phyloP scores from a whole-genome alignment of 2,113 vertebrate genomes.

The Osmerus mordax region DNA sequence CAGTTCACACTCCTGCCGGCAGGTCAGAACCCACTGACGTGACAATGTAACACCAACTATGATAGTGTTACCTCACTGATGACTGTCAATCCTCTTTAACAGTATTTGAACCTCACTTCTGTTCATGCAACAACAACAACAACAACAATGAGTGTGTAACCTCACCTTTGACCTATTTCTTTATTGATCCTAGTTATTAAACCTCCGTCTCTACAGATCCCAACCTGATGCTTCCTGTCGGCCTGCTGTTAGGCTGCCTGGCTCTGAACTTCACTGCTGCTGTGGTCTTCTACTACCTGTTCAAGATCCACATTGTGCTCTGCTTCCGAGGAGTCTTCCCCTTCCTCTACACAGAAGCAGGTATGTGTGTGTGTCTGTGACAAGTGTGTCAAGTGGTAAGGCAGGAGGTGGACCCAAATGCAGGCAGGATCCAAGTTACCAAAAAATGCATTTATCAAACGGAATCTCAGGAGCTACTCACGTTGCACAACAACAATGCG shows the following conservation, averaged over 20 bases:
- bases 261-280: constrained; percentile 60
- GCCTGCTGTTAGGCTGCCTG: constrained; percentile 63
- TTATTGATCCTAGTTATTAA: background rate
- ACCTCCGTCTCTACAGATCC: constrained; percentile 61
- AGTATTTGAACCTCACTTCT: no score
- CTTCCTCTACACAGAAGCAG: constrained; percentile 71
- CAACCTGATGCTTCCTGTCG: constrained; percentile 65
- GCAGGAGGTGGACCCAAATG: constrained; percentile 12
- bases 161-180: background rate
- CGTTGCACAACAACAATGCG: background rate
- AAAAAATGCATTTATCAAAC: no score
- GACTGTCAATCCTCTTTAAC: no score
- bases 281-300: constrained; percentile 73
- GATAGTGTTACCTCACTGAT: background rate
- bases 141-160: no score
- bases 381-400: no score
- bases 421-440: constrained; percentile 1
- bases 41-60: background rate
- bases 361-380: constrained; percentile 70
- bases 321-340: constrained; percentile 78
- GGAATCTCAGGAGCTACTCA: no score
- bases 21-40: constrained; percentile 66
- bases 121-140: no score
- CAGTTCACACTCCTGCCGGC: constrained; percentile 70
- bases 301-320: constrained; percentile 88